A percentile compares a stretch with the other conserved stretches of the same genome.
Conservation (phyloP, 2,113 vertebrate species). For the Neodon shergylaensis region DNA sequence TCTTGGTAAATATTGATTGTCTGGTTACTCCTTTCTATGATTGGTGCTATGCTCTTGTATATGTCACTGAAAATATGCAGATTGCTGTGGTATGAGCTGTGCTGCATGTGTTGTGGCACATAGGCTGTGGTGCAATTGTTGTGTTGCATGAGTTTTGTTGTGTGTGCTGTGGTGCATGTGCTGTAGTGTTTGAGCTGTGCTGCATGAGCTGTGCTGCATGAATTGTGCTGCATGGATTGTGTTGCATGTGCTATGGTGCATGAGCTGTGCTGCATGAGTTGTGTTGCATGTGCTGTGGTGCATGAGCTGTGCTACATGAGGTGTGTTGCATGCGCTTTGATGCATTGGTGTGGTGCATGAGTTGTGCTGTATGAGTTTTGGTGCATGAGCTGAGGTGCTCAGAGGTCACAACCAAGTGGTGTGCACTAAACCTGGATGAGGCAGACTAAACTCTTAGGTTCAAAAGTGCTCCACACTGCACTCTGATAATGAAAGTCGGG, state of each 20-base stretch:
- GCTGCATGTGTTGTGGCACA: background rate
- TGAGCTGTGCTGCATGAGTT: background rate
- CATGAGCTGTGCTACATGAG: no score
- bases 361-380: no score
- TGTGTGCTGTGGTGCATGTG: no score
- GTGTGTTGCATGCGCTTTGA: rapidly evolving
- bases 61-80: background rate
- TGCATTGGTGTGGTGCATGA: no score
- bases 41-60: background rate
- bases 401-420: background rate
- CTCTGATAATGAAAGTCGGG: no score
- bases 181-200: no score
- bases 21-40: background rate
- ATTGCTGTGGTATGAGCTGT: background rate
- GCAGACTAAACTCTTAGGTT: background rate
- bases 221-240: no score
- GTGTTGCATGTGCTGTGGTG: no score
- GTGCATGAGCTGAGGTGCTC: background rate
- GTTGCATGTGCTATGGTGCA: background rate
- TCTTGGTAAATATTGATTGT: background rate
- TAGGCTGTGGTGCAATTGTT: no score
- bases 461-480: background rate
- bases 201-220: no score
- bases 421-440: background rate
- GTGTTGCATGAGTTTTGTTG: no score